These are phyloP conservation scores for Volucella bombylans DNA, from an alignment of 2,888 invertebrate species.

Conservation along the genomic window DNA sequence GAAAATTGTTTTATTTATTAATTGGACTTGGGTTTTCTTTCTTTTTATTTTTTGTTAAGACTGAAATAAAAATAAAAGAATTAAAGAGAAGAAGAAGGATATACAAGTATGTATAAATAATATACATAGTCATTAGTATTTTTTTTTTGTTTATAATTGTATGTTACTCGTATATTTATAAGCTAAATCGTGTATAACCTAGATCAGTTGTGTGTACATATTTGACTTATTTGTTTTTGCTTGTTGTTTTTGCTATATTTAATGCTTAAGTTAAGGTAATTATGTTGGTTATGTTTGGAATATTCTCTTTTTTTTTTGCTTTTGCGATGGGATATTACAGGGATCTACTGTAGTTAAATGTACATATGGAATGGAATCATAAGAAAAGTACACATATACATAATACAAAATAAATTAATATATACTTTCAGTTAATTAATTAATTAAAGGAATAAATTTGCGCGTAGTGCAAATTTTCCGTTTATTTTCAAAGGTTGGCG, in stretches of 20 bases:
- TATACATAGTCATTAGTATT: slow-evolving; percentile 37
- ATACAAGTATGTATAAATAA: slow-evolving; percentile 39
- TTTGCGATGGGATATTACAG: slow-evolving; percentile 56
- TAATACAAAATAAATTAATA: slow-evolving; percentile 18
- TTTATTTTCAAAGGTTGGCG: background rate
- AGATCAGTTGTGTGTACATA: slow-evolving; percentile 57
- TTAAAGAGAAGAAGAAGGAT: slow-evolving; percentile 22
- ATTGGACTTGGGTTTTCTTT: slow-evolving; percentile 23
- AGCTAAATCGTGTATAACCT: slow-evolving; percentile 47
- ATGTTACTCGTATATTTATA: slow-evolving; percentile 43
- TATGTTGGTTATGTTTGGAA: slow-evolving; percentile 46
- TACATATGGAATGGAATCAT: slow-evolving; percentile 64
- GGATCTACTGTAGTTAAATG: slow-evolving; percentile 34
- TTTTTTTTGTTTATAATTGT: slow-evolving; percentile 34
- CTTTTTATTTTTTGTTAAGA: slow-evolving; percentile 32
- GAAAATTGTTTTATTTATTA: slow-evolving; percentile 26
- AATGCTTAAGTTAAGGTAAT: slow-evolving; percentile 39
- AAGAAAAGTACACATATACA: slow-evolving; percentile 31
- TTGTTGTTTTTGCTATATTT: slow-evolving; percentile 14
- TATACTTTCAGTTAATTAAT: slow-evolving; percentile 4
- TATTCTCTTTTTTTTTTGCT: slow-evolving; percentile 36
- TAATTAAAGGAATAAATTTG: slow-evolving; percentile 29
- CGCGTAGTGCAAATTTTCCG: slow-evolving; percentile 12
- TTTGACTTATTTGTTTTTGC: background rate
- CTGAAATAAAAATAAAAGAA: slow-evolving; percentile 8